Evolutionary conservation across 53 echinoderm and acorn worm species (phyloP).

Genomic region (Arbacia lixula): DNA sequence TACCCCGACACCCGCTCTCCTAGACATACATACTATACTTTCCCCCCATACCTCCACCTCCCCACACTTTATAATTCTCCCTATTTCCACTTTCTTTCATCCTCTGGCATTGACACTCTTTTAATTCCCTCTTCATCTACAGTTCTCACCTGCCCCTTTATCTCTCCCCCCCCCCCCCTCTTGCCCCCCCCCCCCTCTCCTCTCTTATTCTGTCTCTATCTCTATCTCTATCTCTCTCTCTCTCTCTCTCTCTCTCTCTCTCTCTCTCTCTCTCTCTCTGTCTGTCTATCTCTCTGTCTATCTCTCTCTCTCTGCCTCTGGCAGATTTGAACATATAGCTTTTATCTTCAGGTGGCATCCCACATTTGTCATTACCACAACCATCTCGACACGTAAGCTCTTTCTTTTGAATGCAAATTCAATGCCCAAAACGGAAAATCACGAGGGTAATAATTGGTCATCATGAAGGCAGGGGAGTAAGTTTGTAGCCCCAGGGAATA

Average conservation of each 20-base stretch:
- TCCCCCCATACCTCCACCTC: neutral
- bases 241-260: neutral
- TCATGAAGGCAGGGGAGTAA: no score
- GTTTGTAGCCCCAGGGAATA: no score
- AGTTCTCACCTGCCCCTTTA: neutral
- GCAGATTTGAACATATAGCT: no score
- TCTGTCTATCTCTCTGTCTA: no score
- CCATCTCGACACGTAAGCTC: no score
- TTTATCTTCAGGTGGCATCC: no score
- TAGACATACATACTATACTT: neutral
- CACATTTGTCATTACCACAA: no score
- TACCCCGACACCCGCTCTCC: neutral
- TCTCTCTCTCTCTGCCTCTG: no score
- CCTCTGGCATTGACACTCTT: neutral
- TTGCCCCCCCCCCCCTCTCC: neutral
- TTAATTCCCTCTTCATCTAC: neutral
- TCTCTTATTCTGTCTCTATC: neutral
- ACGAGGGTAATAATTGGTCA: no score
- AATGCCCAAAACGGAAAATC: no score
- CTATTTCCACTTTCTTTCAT: neutral
- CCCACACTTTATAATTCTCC: neutral
- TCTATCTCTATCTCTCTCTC: neutral
- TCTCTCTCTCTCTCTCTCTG: neutral
- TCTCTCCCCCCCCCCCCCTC: neutral
- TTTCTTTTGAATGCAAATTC: no score